phyloP scores from a whole-genome alignment of 2,797 vertebrate species.

The Sphenopsis melanotis region DNA sequence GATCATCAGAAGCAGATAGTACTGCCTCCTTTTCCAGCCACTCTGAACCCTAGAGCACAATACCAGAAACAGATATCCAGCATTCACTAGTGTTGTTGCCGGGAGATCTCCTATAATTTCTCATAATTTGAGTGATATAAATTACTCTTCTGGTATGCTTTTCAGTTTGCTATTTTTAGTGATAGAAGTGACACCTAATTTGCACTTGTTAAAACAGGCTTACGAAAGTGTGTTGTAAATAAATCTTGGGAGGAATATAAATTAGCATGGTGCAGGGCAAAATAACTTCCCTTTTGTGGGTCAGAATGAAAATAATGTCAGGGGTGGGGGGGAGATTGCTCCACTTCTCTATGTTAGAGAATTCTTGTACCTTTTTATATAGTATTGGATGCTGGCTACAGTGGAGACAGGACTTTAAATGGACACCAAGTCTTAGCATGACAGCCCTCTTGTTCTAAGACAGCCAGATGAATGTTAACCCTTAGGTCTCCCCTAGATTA shows the following conservation, averaged over 20 bases:
- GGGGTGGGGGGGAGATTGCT: not conserved
- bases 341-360: not conserved
- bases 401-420: not conserved
- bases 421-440: not conserved
- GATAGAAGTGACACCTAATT: slow-evolving; percentile 17
- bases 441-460: not conserved
- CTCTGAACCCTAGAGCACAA: not conserved
- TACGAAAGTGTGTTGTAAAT: not conserved
- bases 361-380: not conserved
- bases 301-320: not conserved
- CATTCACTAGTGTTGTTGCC: not conserved
- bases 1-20: not conserved
- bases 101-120: not conserved
- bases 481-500: not conserved
- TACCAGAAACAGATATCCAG: not conserved
- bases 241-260: not conserved
- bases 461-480: not conserved
- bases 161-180: not conserved
- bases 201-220: not conserved
- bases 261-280: not conserved
- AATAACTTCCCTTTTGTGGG: not conserved
- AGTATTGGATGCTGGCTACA: not conserved
- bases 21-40: not conserved
- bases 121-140: not conserved
- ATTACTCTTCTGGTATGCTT: not conserved